Evolutionary conservation across 2,888 invertebrate species (phyloP).

Genomic region (Parascotia fuliginaria): DNA sequence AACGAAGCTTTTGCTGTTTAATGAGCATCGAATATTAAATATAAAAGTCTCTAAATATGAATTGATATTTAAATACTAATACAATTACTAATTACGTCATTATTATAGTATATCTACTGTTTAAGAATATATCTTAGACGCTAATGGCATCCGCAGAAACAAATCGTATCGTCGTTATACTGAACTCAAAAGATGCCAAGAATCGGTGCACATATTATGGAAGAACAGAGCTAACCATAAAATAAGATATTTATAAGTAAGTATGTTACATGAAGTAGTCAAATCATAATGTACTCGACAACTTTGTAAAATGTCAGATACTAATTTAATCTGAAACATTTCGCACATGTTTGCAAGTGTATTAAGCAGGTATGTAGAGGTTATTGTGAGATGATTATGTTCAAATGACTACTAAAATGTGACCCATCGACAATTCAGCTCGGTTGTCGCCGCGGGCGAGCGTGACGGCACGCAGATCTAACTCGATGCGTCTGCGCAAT

Average conservation of each 20-base stretch:
- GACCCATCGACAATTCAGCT: slow-evolving; percentile 33
- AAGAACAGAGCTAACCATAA: too few relatives aligned
- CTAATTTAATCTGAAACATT: slow-evolving; percentile 19
- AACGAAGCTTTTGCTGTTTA: too few relatives aligned
- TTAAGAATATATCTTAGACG: too few relatives aligned
- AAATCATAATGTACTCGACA: neutral
- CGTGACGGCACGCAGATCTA: slow-evolving; percentile 73
- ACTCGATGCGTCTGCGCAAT: slow-evolving; percentile 59
- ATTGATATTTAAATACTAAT: too few relatives aligned
- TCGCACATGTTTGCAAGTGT: slow-evolving; percentile 24
- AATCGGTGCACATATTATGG: too few relatives aligned
- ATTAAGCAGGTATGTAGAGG: slow-evolving; percentile 20
- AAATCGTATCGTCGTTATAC: too few relatives aligned
- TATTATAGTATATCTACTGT: too few relatives aligned
- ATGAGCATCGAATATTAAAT: too few relatives aligned
- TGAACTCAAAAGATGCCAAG: too few relatives aligned
- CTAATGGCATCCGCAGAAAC: too few relatives aligned
- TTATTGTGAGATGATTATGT: slow-evolving; percentile 38
- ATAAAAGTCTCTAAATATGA: too few relatives aligned
- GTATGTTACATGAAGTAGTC: neutral
- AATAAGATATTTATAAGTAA: neutral
- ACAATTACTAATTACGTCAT: too few relatives aligned
- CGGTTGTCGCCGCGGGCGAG: slow-evolving; percentile 52
- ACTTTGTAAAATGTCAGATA: slow-evolving; percentile 11
- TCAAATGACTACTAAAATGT: slow-evolving; percentile 43